Base-by-base conservation (phyloP, 2,888 invertebrate species). In the Atrina japonica region DNA sequence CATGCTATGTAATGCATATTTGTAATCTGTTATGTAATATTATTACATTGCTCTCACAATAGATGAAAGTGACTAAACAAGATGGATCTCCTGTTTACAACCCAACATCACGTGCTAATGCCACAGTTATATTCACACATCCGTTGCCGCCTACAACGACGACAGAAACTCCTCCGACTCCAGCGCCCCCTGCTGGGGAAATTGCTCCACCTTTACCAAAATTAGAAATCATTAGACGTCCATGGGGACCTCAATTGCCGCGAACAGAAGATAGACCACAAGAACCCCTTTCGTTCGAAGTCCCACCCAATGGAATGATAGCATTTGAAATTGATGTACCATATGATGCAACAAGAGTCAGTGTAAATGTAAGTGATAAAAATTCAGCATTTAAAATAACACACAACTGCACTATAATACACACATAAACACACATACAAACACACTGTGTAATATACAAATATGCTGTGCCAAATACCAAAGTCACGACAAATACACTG, bases 21-120 rank as follows among this genome's bases (percentile, higher is more conserved):
- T n/a, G n/a, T n/a, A n/a, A n/a, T n/a, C n/a, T n/a, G n/a, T n/a
- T n/a, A n/a, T n/a, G n/a, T n/a, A n/a, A n/a, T n/a, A n/a, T n/a
- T n/a, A n/a, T n/a, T n/a, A n/a, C n/a, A n/a, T n/a, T n/a, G n/a
- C n/a, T n/a, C n/a, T n/a, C n/a, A n/a, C n/a, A n/a, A n/a, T n/a
- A 86, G 85, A 50, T 83, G 16, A 80, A 80, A 66, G 82, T 81
- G 0, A 72, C 79, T 6, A 80, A 81, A 53, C 79, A 78, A 50
- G 85, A 86, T 61, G 81, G 75, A 45, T 67, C 74, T 6, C 85
- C 85, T 40, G 70, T 77, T 29, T 66, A 58, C 2, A 53, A 63
- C 6, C 43, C 66, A 18, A 66, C 66, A 23, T 61, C 66, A 35
- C 21, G 63, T 11, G 65, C 71, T 3, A 55, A 64, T 1, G 73